Evolutionary conservation across 2,888 invertebrate genomes (phyloP).

Genomic region (Leptogaster cylindrica): DNA sequence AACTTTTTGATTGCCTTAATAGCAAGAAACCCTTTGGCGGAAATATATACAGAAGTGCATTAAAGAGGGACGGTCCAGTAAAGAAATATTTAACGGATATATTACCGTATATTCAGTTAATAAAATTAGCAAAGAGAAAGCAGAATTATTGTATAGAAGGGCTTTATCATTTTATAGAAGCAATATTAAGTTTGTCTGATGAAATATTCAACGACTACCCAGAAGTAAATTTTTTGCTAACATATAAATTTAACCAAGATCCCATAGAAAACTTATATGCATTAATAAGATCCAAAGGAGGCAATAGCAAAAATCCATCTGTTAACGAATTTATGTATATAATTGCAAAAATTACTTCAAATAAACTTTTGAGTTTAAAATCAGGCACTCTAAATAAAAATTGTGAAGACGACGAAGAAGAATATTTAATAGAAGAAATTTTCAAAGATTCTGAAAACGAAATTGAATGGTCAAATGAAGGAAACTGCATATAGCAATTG

Average conservation of each 20-base stretch:
- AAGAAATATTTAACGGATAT: conserved; percentile 2
- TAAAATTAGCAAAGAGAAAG: background rate
- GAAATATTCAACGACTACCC: conserved; percentile 10
- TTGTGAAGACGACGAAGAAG: background rate
- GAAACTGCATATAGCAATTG: background rate
- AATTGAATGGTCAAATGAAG: background rate
- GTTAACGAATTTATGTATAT: background rate
- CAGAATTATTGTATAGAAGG: conserved; percentile 23
- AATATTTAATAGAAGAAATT: background rate
- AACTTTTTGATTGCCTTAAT: conserved; percentile 39
- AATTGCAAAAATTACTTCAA: background rate
- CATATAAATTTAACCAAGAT: conserved; percentile 27
- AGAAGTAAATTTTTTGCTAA: conserved; percentile 16
- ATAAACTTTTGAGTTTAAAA: background rate
- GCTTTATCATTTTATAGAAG: conserved; percentile 18
- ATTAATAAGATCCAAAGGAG: no score
- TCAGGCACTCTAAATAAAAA: background rate
- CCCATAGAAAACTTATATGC: conserved; percentile 29
- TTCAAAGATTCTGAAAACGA: background rate
- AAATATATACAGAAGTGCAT: conserved; percentile 23
- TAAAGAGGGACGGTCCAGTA: background rate
- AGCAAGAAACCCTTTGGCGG: conserved; percentile 7
- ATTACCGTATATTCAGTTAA: background rate
- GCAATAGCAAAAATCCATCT: conserved; percentile 12
- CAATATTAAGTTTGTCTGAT: conserved; percentile 5